A percentile compares a stretch with the other conserved stretches of the same genome.
These are phyloP conservation scores for Pyrrhosoma nymphula DNA, from an alignment of 2,888 invertebrate genomes.

Conservation along the genomic window DNA sequence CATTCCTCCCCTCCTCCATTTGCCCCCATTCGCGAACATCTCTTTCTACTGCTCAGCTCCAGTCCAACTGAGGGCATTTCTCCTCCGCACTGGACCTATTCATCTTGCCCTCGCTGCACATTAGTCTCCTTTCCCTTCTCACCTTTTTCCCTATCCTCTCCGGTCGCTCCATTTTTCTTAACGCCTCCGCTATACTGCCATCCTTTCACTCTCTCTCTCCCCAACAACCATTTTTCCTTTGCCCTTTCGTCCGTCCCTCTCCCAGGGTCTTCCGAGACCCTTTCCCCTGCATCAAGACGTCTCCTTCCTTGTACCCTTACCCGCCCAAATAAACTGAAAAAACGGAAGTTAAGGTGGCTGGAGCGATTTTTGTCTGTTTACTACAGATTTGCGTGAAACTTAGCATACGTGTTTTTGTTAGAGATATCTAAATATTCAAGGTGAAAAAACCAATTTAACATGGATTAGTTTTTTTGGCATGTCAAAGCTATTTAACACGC, in stretches of 20 bases:
- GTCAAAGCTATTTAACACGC: no score
- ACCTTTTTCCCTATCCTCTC: background rate
- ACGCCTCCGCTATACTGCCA: background rate
- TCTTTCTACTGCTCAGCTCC: background rate
- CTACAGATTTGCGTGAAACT: no score
- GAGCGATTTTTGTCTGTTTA: no score
- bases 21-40: background rate
- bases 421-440: no score
- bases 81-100: background rate
- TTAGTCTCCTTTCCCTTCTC: background rate
- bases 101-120: background rate
- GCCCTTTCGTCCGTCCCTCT: background rate
- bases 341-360: background rate
- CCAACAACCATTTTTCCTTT: background rate
- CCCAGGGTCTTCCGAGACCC: background rate
- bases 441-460: no score
- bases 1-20: background rate
- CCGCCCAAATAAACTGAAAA: background rate
- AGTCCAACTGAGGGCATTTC: slow-evolving; percentile 3
- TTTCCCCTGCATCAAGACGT: background rate
- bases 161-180: background rate
- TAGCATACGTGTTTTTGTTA: no score
- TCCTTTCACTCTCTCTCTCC: background rate
- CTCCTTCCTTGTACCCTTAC: background rate
- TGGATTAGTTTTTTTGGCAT: no score